phyloP scores from a whole-genome alignment of 2,797 vertebrate genomes.

The Mus minutoides region DNA sequence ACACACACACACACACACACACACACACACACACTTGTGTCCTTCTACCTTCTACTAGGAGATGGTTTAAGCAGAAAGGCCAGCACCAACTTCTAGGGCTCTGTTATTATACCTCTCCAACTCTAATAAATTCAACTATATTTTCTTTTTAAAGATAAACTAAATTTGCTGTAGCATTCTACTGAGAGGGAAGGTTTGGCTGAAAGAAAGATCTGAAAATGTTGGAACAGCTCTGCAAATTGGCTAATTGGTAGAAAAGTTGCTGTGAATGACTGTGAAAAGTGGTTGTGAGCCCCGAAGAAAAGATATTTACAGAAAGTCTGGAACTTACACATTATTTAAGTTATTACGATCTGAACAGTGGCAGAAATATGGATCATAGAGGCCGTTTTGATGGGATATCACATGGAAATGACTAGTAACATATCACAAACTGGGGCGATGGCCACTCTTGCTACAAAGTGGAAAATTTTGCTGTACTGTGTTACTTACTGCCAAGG shows the following conservation, averaged over 20 bases:
- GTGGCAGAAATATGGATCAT: not conserved
- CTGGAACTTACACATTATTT: not conserved
- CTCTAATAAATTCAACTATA: not conserved
- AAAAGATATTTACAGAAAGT: not conserved
- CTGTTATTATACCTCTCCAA: not conserved
- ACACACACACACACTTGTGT: no score
- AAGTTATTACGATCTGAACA: not conserved
- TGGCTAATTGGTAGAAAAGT: not conserved
- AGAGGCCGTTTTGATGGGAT: not conserved
- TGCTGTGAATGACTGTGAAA: not conserved
- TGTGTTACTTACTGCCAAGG: not conserved
- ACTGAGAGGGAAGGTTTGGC: not conserved
- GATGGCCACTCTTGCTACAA: not conserved
- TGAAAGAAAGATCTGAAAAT: not conserved
- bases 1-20: no score
- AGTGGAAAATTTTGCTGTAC: not conserved
- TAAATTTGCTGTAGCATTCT: not conserved
- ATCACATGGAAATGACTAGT: not conserved
- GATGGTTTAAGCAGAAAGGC: not conserved
- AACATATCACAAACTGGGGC: not conserved
- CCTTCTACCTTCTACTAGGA: not conserved
- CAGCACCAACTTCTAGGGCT: not conserved
- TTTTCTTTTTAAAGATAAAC: not conserved
- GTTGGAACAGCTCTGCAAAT: not conserved
- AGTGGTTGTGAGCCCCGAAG: not conserved